Evolutionary conservation across 2,113 vertebrate species (phyloP).

Genomic region (Lepus timidus): DNA sequence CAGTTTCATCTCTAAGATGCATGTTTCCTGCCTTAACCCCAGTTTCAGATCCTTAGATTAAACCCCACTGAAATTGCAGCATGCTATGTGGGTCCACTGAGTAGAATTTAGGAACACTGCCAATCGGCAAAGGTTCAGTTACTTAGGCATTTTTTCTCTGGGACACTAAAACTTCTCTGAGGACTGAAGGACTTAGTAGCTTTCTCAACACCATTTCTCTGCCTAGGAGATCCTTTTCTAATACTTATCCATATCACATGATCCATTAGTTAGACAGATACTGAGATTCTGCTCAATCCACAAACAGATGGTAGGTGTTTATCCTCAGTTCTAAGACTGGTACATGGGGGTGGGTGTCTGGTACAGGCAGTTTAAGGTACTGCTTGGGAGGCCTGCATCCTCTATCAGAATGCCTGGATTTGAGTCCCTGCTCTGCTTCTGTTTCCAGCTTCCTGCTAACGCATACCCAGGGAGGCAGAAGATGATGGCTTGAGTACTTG

Average conservation of each 20-base stretch:
- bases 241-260: neutral
- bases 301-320: neutral
- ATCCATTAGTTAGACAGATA: neutral
- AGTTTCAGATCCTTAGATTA: conserved; percentile 34
- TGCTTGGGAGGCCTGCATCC: too few species aligned
- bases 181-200: neutral
- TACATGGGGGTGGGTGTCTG: too few species aligned
- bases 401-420: too few species aligned
- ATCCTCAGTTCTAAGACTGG: neutral
- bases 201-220: neutral
- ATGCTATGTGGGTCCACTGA: conserved; percentile 29
- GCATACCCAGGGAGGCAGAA: too few species aligned
- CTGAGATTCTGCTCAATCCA: neutral
- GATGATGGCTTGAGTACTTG: too few species aligned
- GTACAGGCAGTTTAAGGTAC: too few species aligned
- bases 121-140: conserved; percentile 62
- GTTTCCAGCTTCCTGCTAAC: too few species aligned
- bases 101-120: conserved; percentile 19
- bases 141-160: conserved; percentile 8
- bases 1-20: conserved; percentile 59
- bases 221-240: neutral
- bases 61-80: conserved; percentile 35
- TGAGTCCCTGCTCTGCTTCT: too few species aligned
- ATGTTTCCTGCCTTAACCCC: conserved; percentile 34
- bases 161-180: conserved; percentile 33